Evolutionary conservation across 2,113 vertebrate genomes (phyloP), one percentile per base, ranked within the genome.

Genomic region (Nesogale talazaci): DNA sequence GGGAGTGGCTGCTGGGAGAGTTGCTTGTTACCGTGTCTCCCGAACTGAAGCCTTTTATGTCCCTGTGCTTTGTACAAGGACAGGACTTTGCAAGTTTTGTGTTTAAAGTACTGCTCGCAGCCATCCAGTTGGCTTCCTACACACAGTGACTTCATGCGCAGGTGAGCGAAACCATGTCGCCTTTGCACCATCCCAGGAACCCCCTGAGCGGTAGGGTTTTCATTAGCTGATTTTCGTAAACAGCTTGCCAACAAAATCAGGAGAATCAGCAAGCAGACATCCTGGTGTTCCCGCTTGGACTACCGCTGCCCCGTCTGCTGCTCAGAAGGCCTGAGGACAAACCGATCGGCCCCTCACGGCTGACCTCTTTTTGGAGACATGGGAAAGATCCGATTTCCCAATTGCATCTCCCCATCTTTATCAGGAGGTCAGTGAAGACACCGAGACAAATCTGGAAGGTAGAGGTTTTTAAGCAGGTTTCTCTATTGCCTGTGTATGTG

Each of bases 321-420:
- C n/a, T 31, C 91, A 70, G 63, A 6, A 74, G 9, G 22, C 38
- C 69, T 65, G 40, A 86, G 59, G 67, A 67, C 22, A 83, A 88
- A 88, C 46, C 70, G 67, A 31, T 89, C 76, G 65, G 59, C 38
- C 12, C 40, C 17, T 92, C 19, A 4, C 15, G 25, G 36, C 12
- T 87, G 81, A 82, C 6, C 40, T 92, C 82, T 92, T 85, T 94
- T 90, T 67, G 38, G 74, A 88, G 76, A 11, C 63, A 27, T 67
- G 38, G 52, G 69, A 88, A 80, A 89, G 75, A 56, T 25, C 4
- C 61, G 77, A 77, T 92, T 91, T 93, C 94, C 69, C 92, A 78
- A 89, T 57, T 83, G 16, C 25, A 72, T 14, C 34, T 17, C 69
- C n/a, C 22, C 15, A 20, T 80, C 34, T 89, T 5, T 61, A 23